phyloP scores from a whole-genome alignment of 2,797 vertebrate genomes.

The Macrochelys suwanniensis region DNA sequence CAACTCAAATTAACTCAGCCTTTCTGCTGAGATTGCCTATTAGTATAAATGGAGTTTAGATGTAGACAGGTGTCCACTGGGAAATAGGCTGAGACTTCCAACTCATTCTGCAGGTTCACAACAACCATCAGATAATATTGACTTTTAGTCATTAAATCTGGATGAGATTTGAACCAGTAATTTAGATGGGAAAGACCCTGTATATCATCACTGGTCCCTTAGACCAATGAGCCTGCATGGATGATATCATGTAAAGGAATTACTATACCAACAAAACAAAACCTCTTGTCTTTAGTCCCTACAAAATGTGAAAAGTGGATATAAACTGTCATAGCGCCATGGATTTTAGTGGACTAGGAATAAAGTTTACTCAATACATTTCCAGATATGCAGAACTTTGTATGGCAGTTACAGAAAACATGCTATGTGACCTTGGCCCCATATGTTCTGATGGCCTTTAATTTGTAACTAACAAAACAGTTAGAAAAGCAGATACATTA shows the following conservation, averaged over 20 bases:
- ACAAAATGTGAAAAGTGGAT: rapidly evolving
- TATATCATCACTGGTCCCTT: background rate
- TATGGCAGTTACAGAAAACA: background rate
- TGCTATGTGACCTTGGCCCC: background rate
- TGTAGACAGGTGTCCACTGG: rapidly evolving
- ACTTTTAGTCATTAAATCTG: background rate
- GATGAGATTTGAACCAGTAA: background rate
- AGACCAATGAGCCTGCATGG: rapidly evolving
- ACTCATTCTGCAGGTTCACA: background rate
- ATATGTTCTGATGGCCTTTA: background rate
- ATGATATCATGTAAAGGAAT: background rate
- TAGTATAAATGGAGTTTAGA: background rate
- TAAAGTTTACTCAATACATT: rapidly evolving
- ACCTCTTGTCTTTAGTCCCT: rapidly evolving
- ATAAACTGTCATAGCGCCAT: background rate
- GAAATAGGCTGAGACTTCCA: background rate
- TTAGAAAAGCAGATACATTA: constrained; percentile 44
- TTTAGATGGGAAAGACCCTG: background rate
- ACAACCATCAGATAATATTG: background rate
- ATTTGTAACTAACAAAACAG: constrained; percentile 21
- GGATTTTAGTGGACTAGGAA: background rate
- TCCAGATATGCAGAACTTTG: rapidly evolving
- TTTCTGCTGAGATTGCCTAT: background rate
- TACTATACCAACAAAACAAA: rapidly evolving
- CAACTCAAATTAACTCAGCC: background rate